Conservation (phyloP, 2,113 vertebrate genomes). For the Struthio camelus region DNA sequence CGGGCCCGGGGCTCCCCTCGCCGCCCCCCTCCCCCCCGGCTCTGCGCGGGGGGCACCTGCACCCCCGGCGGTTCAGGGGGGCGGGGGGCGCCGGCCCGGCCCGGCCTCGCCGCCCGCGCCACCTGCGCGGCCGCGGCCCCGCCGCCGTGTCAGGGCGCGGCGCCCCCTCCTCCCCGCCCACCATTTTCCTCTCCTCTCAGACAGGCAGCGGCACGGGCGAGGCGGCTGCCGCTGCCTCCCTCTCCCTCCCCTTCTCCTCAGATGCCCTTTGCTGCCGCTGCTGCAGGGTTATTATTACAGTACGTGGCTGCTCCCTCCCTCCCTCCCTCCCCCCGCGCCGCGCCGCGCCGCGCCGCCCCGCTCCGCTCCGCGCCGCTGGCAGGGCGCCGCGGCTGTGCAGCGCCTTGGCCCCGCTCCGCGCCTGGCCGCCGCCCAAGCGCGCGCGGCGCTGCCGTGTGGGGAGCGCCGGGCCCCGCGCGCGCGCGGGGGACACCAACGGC, state of each 20-base stretch:
- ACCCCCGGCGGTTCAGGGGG: no score
- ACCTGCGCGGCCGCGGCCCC: neutral
- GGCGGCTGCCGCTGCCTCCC: constrained; percentile 24
- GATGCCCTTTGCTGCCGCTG: constrained; percentile 71
- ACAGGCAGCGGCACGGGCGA: constrained; percentile 37
- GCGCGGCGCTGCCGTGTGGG: neutral
- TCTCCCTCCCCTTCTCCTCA: constrained; percentile 72
- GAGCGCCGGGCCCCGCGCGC: neutral
- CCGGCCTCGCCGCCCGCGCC: no score
- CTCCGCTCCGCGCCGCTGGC: constrained; percentile 36
- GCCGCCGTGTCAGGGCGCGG: neutral
- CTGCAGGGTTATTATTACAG: constrained; percentile 77
- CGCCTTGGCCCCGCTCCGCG: constrained; percentile 26
- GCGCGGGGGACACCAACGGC: neutral
- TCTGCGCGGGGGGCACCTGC: no score
- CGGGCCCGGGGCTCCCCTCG: no score
- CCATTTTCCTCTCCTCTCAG: constrained; percentile 40
- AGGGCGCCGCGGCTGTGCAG: constrained; percentile 38
- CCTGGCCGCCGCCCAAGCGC: constrained; percentile 35
- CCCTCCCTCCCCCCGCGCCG: no score
- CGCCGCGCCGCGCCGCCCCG: no score
- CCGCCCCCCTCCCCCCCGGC: no score
- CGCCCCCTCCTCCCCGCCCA: neutral
- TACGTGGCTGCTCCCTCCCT: constrained; percentile 10
- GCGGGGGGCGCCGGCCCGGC: no score